Conservation (phyloP, 2,113 vertebrate species). For the Gopherus flavomarginatus region DNA sequence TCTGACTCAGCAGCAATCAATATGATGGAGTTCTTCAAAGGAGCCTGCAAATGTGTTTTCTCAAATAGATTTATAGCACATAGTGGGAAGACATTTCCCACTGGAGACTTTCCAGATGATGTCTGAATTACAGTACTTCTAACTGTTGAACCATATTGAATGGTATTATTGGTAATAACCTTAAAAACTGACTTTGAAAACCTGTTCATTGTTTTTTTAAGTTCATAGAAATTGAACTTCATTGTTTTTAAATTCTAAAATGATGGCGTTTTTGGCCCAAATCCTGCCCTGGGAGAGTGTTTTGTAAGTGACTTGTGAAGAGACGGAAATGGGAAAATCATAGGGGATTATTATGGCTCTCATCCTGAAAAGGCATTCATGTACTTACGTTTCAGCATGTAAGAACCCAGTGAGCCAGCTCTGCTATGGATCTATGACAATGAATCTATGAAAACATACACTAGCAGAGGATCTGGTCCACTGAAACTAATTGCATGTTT, state of each 20-base stretch:
- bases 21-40: slow-evolving; percentile 19
- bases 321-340: background rate
- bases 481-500: background rate
- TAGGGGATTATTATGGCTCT: background rate
- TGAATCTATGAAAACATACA: accelerated
- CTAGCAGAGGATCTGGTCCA: background rate
- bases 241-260: slow-evolving; percentile 23
- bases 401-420: background rate
- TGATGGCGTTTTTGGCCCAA: accelerated
- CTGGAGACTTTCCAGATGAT: background rate
- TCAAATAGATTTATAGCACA: background rate
- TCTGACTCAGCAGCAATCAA: slow-evolving; percentile 34
- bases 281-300: background rate
- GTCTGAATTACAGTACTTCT: background rate
- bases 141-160: background rate
- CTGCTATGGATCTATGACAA: background rate
- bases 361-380: background rate
- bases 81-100: background rate
- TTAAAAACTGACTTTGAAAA: background rate
- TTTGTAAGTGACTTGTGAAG: background rate
- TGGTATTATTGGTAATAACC: background rate
- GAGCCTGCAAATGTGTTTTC: slow-evolving; percentile 21
- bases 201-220: background rate
- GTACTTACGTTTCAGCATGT: background rate
- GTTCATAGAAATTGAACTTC: slow-evolving; percentile 18